Evolutionary conservation across 1,140 invertebrate species (phyloP), one percentile per base, ranked within the genome.

Genomic region (Ceratina australensis): DNA sequence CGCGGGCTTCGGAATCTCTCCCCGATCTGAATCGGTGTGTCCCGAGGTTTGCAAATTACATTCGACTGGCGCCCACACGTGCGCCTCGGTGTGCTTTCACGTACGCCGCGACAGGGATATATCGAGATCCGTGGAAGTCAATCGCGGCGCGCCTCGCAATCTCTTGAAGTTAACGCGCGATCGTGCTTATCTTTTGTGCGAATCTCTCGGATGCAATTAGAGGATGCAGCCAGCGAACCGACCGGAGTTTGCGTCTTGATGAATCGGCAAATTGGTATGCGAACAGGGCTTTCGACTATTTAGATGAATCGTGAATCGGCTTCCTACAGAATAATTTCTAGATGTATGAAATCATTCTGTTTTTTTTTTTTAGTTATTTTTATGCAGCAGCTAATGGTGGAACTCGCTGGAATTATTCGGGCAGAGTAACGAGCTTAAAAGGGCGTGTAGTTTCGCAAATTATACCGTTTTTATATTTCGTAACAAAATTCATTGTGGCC

Each of bases 1-100:
- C 47, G 15, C 28, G 18, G 54, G 49, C 61, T 80, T 78, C 56
- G 57, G 67, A 78, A 78, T 72, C 66, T 60, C 33, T 33, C 33
- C 10, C 33, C 74, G 75, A 80, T 80, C 66, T 74, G 60, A 61
- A 78, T 80, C 74, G 54, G 52, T 52, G 42, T 65, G 60, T 59
- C 47, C 63, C 63, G 71, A 85, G 81, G 59, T 85, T 84, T 57
- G 79, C 69, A 82, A 85, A 85, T 85, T 84, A 85, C 79, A 74
- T 76, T 67, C 73, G 18, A 63, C 65, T 63, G 56, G 13, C 8
- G 57, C 4, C 0, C 26, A 15, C 56, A 5, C 57, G 16, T 15
- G 7, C 59, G 8, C 47, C n/a, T n/a, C 22, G 57, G 15, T 54
- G 22, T 28, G 49, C 28, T 72, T 64, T 78, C 60, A 42, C 63